Conservation (phyloP, 2,888 invertebrate genomes). For the Heliconius charithonia region DNA sequence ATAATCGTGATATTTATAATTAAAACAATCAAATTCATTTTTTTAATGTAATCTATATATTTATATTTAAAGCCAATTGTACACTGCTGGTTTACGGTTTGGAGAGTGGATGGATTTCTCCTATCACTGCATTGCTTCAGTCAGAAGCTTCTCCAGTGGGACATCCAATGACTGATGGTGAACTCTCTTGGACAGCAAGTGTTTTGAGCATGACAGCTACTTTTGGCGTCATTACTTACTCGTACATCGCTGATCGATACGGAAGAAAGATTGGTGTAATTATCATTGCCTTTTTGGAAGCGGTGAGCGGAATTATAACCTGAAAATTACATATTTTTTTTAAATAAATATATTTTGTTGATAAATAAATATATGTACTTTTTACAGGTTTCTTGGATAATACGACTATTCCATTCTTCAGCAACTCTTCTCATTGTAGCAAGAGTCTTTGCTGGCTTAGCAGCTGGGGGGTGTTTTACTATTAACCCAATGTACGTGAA, state of each 20-base stretch:
- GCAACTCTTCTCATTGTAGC: conserved; percentile 18
- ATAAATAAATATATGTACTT: too few relatives aligned
- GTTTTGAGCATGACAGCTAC: conserved; percentile 65
- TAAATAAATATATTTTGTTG: too few relatives aligned
- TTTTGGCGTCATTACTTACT: conserved; percentile 69
- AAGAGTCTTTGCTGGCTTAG: conserved; percentile 19
- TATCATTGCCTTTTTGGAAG: conserved; percentile 56
- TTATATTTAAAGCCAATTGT: conserved; percentile 2
- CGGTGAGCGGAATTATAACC: conserved; percentile 11
- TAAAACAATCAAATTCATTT: too few relatives aligned
- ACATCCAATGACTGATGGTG: conserved; percentile 56
- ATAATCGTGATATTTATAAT: too few relatives aligned
- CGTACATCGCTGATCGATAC: conserved; percentile 65
- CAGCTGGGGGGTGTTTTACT: conserved; percentile 18
- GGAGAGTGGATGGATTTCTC: conserved; percentile 67
- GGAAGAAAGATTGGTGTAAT: conserved; percentile 72
- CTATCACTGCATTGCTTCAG: conserved; percentile 63
- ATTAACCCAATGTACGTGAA: conserved; percentile 32
- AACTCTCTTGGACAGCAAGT: conserved; percentile 69
- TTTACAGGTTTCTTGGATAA: conserved; percentile 32
- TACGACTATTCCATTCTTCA: conserved; percentile 18
- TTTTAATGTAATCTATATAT: not conserved
- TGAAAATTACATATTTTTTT: too few relatives aligned
- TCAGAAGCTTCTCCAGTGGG: conserved; percentile 58
- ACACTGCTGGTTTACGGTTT: conserved; percentile 26